Base-by-base conservation (phyloP, 2,888 invertebrate species). In the Idaea straminata region DNA sequence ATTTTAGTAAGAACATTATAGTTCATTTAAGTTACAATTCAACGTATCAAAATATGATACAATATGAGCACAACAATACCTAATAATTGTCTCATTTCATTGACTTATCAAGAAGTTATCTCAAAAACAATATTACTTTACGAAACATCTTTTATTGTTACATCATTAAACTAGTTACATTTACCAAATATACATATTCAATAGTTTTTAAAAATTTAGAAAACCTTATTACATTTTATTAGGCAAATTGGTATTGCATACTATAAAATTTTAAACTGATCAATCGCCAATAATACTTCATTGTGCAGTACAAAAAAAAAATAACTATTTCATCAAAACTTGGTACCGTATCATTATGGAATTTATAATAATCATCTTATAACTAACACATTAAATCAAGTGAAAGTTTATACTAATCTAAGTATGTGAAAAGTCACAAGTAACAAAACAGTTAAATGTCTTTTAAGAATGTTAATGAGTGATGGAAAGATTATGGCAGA, bases 131-230 rank as follows among this genome's bases (percentile, higher is more conserved):
- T 7, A 36, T 59, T 5, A 47, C 47, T 62, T 68, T 70, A 66
- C 70, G 68, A 77, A 77, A 79, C 77, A 71, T 65, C 61, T 68
- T 77, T 74, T 78, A 79, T 76, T 80, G 71, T 74, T 74, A 71
- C 76, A 77, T 47, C 47, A 47, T 81, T 76, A 74, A 74, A 57
- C 61, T 74, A 79, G 73, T 70, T 77, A 76, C 76, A 74, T 71
- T 70, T 78, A 79, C 80, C 79, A 83, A 84, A 85, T 85, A 83
- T 84, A 84, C 84, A 83, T 80, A 78, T 25, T 25, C 25, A 25
- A 73, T 74, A 75, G 63, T 70, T 75, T 72, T 73, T 81, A 81
- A 76, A 80, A 83, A 84, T 84, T 84, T 83, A 78, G 81, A 76
- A 82, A 78, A 79, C 67, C 61, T 67, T 57, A 59, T 67, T 60